Percentiles rank a stretch among this genome's conserved stretches.
Evolutionary conservation across 2,797 vertebrate species (phyloP).

Genomic region (Sciurus carolinensis): DNA sequence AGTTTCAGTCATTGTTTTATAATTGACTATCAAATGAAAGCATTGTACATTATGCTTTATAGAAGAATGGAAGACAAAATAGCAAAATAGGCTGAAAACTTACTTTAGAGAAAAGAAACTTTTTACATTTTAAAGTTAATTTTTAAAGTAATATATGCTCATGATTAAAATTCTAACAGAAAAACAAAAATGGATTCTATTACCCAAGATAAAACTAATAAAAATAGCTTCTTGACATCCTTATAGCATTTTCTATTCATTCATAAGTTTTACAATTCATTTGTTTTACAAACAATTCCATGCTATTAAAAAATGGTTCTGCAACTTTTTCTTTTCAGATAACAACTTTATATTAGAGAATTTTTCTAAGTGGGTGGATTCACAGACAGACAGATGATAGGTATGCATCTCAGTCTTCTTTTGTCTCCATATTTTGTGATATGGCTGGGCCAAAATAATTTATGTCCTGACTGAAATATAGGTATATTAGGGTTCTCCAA

Average conservation of each 20-base stretch:
- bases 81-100: background rate
- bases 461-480: background rate
- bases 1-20: constrained; percentile 52
- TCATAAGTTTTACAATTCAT: background rate
- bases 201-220: constrained; percentile 37
- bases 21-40: constrained; percentile 24
- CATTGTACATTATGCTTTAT: background rate
- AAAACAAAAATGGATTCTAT: background rate
- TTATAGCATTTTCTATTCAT: constrained; percentile 37
- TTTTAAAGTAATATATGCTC: constrained; percentile 2
- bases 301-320: background rate
- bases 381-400: background rate
- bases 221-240: background rate
- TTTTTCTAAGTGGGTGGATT: background rate
- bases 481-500: background rate
- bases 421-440: background rate
- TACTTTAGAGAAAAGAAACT: background rate
- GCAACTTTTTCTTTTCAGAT: constrained; percentile 20
- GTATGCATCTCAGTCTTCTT: background rate
- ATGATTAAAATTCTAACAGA: constrained; percentile 35
- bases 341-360: background rate
- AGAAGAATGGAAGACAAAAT: background rate
- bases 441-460: background rate
- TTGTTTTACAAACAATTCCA: background rate
- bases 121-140: constrained; percentile 59